Evolutionary conservation across 2,888 invertebrate species (phyloP), one percentile per base, ranked within the genome.

Genomic region (Eristalinus sepulchralis): DNA sequence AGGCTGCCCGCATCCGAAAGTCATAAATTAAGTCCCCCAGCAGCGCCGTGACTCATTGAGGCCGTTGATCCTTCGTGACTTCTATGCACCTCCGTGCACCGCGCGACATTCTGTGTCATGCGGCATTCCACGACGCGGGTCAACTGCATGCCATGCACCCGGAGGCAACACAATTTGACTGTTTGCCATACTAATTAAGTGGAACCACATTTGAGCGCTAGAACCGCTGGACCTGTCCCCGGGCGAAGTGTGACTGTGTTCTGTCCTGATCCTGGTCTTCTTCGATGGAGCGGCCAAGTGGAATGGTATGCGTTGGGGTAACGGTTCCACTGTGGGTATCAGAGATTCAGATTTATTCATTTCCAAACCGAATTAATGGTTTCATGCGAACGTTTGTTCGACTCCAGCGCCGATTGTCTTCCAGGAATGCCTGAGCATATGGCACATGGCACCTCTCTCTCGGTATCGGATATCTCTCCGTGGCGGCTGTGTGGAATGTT

Each of bases 111-210:
- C 62, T 64, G 75, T 84, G 85, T 85, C 81, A 81, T 82, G 72
- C 63, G 77, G 39, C 72, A 85, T 85, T 81, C 81, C 81, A 82
- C 68, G 68, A 70, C 77, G 33, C 33, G 72, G 85, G 85, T 85
- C 85, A 85, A 85, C 53, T 81, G 63, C 80, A 84, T 80, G 70
- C 66, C 24, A n/a, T 31, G 36, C 62, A 57, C 67, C 84, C 72
- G 11, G 27, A 64, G 77, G 85, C 77, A 39, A 68, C 66, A 31
- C 55, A 77, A 85, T 82, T 85, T 77, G 82, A 81, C 77, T 85
- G 81, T 76, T 81, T 81, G 81, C 84, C 76, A 77, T 85, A 81
- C 84, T 85, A 85, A 85, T 85, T 85, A 85, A 85, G 85, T 85
- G 77, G 85, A 81, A 85, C 77, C 81, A 85, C 72, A 81, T 63